Evolutionary conservation across 1,140 invertebrate genomes (phyloP).

Genomic region (Macrocentrus cingulum): DNA sequence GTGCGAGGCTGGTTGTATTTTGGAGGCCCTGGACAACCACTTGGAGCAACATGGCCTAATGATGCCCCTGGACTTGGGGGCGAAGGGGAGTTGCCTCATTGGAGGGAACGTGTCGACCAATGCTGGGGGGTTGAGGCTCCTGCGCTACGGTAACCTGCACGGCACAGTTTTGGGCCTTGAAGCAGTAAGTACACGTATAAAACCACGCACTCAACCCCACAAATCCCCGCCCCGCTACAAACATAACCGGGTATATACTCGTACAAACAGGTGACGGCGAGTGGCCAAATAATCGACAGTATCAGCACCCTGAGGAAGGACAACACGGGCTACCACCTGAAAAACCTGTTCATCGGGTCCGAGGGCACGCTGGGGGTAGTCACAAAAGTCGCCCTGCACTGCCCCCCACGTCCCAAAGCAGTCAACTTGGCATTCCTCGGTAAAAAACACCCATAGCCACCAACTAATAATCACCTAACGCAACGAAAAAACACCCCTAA

Average conservation of each 20-base stretch:
- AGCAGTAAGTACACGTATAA: constrained; percentile 66
- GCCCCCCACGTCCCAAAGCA: constrained; percentile 77
- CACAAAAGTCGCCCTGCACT: constrained; percentile 89
- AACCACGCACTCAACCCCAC: neutral
- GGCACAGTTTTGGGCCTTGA: constrained; percentile 91
- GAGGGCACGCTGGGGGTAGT: constrained; percentile 96
- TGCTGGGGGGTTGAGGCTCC: constrained; percentile 89
- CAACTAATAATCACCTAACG: neutral
- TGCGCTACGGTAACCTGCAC: constrained; percentile 95
- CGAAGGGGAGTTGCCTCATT: constrained; percentile 96
- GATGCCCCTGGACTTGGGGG: constrained; percentile 94
- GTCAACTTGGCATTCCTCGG: constrained; percentile 87
- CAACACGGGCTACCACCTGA: constrained; percentile 96
- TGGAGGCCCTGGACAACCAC: constrained; percentile 82
- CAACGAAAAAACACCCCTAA: constrained; percentile 27
- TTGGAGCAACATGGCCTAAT: constrained; percentile 75
- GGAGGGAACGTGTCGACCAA: constrained; percentile 97
- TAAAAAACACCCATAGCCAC: constrained; percentile 47
- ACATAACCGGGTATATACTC: no score
- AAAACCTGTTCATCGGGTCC: constrained; percentile 96
- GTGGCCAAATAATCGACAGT: constrained; percentile 85
- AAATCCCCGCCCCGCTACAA: neutral
- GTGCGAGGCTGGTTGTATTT: constrained; percentile 90
- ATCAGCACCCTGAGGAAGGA: constrained; percentile 90
- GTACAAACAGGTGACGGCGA: constrained; percentile 79